Percentiles rank a stretch among this genome's conserved stretches.
phyloP scores from a whole-genome alignment of 1,140 invertebrate genomes.

The Dendrolimus kikuchii region DNA sequence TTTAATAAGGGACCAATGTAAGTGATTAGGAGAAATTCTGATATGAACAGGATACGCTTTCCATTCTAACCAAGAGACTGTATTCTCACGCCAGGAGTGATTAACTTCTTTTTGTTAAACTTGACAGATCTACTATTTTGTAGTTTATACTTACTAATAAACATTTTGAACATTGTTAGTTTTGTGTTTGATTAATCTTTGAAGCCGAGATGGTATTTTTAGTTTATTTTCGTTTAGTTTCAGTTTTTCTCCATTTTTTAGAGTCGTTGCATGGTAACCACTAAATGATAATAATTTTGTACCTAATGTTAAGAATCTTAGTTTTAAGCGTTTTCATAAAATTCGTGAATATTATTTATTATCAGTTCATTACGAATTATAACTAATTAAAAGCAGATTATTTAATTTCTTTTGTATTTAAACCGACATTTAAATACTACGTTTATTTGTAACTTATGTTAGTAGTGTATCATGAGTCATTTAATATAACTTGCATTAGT shows the following conservation, averaged over 20 bases:
- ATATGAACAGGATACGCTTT: conserved; percentile 50
- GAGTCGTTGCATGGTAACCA: conserved; percentile 56
- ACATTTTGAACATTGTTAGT: conserved; percentile 32
- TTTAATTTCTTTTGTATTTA: conserved; percentile 71
- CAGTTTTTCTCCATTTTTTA: conserved; percentile 50
- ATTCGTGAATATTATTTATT: conserved; percentile 68
- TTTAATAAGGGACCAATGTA: conserved; percentile 69
- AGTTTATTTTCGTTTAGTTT: conserved; percentile 37
- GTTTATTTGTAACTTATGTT: conserved; percentile 61
- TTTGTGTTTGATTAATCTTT: conserved; percentile 47
- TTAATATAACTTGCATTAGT: conserved; percentile 65
- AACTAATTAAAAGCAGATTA: conserved; percentile 65
- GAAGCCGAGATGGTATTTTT: conserved; percentile 45
- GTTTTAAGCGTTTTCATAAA: conserved; percentile 62
- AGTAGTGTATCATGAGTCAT: conserved; percentile 67
- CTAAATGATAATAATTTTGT: conserved; percentile 66
- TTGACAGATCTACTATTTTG: conserved; percentile 30
- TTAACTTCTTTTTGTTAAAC: conserved; percentile 46
- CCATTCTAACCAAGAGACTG: conserved; percentile 45
- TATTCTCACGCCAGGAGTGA: conserved; percentile 35
- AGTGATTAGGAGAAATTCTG: conserved; percentile 68
- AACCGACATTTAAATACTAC: conserved; percentile 54
- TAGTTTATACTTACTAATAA: conserved; percentile 25
- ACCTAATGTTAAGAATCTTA: conserved; percentile 62
- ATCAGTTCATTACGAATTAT: conserved; percentile 68